phyloP scores from a whole-genome alignment of 2,888 invertebrate species.

The Monoplex corrugatus region DNA sequence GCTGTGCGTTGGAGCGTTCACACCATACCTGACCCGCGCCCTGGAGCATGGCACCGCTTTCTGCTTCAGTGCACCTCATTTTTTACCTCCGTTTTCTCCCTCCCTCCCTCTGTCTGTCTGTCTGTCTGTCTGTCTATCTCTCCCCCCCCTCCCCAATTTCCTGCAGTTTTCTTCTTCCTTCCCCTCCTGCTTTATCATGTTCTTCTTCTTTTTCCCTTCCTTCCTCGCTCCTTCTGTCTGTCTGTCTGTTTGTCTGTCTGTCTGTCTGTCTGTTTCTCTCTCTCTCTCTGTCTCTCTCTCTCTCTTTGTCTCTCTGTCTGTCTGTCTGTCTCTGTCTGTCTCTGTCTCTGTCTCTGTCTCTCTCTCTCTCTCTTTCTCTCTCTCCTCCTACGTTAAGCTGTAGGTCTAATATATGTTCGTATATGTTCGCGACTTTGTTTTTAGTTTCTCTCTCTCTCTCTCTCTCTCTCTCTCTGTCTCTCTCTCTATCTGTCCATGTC shows the following conservation, averaged over 20 bases:
- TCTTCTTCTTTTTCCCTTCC: background rate
- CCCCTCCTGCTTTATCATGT: slow-evolving; percentile 14
- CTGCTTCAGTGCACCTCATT: too few species aligned
- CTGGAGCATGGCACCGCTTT: too few species aligned
- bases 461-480: too few species aligned
- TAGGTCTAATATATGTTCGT: too few species aligned
- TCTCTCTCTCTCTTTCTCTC: background rate
- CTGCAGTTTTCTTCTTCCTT: slow-evolving; percentile 24
- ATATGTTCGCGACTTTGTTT: too few species aligned
- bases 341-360: slow-evolving; percentile 41
- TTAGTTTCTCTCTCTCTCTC: too few species aligned
- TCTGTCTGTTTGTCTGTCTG: slow-evolving; percentile 6
- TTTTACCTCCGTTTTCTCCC: slow-evolving; percentile 31
- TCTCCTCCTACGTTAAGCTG: background rate
- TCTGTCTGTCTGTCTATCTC: slow-evolving; percentile 50
- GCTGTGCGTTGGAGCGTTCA: too few species aligned
- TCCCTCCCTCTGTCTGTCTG: slow-evolving; percentile 41
- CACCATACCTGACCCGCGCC: too few species aligned
- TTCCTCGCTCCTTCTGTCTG: background rate
- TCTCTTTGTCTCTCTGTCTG: background rate
- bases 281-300: background rate
- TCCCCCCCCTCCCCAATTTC: slow-evolving; percentile 37
- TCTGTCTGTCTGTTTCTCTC: background rate
- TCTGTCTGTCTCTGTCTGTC: background rate
- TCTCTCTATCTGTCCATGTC: too few species aligned